Base-by-base conservation (phyloP, 2,888 invertebrate species). In the Brenthis hecate region DNA sequence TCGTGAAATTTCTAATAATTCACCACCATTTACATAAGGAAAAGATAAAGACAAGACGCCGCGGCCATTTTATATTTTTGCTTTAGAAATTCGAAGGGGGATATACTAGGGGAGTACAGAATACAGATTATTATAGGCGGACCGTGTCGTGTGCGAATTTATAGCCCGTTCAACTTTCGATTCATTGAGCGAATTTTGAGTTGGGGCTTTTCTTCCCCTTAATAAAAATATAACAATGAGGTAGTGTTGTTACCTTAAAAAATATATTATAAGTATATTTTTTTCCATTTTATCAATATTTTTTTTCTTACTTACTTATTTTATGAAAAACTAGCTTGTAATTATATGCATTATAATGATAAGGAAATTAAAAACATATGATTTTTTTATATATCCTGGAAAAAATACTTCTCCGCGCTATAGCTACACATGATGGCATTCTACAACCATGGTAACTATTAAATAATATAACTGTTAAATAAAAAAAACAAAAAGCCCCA, bases 31-130 rank as follows among this genome's bases (percentile, higher is more conserved):
- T 90, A 87, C 91, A 91, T 92, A 91, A 89, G 89, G 85, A 91
- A 91, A 89, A 91, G 89, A 92, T 92, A 91, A 91, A 92, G 91
- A 85, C 89, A 91, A 89, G 91, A 89, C 85, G 88, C 80, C 80
- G 79, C 75, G 82, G 89, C 91, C 91, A 90, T 92, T 89, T 91
- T 91, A 83, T 79, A 81, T 82, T 86, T 87, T 87, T 76, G 76
- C 73, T 73, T 85, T 86, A 81, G 80, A 82, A 87, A 84, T 83
- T 85, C 84, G 85, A 85, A 86, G 87, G 91, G 91, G 88, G 81
- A 70, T 67, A 69, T 63, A 74, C 74, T 79, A 80, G 81, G 83
- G 83, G 83, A 80, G 76, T 80, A 69, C 64, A 70, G 70, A 74
- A 48, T 58, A 48, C 58, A n/a, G 58, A 58, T 48, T 43, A 43